Evolutionary conservation across 35 echinoderm and acorn worm species (phyloP), one percentile per base, ranked within the genome.

Genomic region (Heliocidaris erythrogramma): DNA sequence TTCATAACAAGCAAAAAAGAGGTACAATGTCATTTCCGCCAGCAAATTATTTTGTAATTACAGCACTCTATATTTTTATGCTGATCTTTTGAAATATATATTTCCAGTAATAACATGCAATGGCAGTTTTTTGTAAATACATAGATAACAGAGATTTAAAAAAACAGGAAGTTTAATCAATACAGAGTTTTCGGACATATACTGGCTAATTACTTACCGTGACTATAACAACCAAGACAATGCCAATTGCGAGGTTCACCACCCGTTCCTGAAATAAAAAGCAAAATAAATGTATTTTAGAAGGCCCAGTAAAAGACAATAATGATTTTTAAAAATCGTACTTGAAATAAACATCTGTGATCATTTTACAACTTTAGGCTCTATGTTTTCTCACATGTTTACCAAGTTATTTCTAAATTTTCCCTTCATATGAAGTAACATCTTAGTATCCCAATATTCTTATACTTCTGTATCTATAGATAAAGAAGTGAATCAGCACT

Each of bases 181-280:
- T n/a, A n/a, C n/a, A n/a, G 85, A 2, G 85, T 2, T 42, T 31
- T 11, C n/a, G 18, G 18, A 30, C 2, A 21, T 87, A 30, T 31
- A 87, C 17, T 87, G 4, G 17, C 14, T 27, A 31, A 4, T 12
- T 85, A 85, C 94, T 94, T 86, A 94, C 94, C 47, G 85, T 94
- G 7, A 94, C 94, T 48, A 85, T 94, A 30, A 94, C 85, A 24
- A 85, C 32, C 24, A 69, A 85, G 47, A 94, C 48, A 30, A 94
- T 48, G 48, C 94, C 94, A 94, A 94, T 48, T 14, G 30, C 59
- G n/a, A 94, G 71, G 48, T 94, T 94, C 17, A 94, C 48, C 11
- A 86, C 78, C 9, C 94, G 94, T 48, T 94, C 94, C 94, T 94
- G 30, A 29, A 94, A 86, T 48, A 27, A 49, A 86, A 14, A 30